These are phyloP conservation scores for Cyphomyrus discorhynchus DNA, from an alignment of 2,113 vertebrate genomes.

Conservation along the genomic window DNA sequence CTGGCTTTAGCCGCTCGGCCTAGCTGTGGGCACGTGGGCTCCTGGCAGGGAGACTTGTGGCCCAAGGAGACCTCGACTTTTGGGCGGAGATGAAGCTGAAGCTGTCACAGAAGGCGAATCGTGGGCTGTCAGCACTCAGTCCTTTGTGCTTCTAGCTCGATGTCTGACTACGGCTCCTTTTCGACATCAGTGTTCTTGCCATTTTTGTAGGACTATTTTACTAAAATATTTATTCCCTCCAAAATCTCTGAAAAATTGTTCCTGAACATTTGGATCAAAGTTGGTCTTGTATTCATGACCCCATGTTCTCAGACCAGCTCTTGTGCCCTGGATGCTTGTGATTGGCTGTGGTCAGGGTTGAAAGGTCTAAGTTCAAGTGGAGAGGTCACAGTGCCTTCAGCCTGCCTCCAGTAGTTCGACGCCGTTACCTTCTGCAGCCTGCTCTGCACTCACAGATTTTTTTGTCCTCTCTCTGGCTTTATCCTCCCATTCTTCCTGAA, in stretches of 20 bases:
- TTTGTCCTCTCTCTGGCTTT: conserved; percentile 4
- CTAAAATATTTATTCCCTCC: too few relatives aligned
- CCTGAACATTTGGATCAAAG: conserved; percentile 55
- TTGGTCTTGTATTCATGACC: conserved; percentile 40
- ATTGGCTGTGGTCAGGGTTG: conserved; percentile 30
- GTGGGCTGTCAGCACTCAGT: neutral
- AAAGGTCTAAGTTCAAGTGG: neutral
- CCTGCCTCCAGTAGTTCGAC: neutral
- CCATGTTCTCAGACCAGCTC: neutral
- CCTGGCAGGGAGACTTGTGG: conserved; percentile 34
- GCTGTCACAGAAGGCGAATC: conserved; percentile 38
- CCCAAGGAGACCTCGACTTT: neutral
- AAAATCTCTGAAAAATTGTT: neutral
- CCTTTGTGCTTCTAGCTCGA: neutral
- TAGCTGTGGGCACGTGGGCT: neutral
- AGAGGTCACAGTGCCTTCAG: neutral
- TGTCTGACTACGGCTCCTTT: neutral
- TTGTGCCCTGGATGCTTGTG: conserved; percentile 3
- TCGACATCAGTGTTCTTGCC: neutral
- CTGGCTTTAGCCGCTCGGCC: neutral
- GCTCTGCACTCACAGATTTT: neutral
- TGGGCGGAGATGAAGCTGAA: conserved; percentile 1
- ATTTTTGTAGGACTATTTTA: neutral
- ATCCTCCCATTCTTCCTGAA: conserved; percentile 13
- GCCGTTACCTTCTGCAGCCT: neutral